These are phyloP conservation scores for Orgyia antiqua DNA, from an alignment of 2,888 invertebrate genomes.

Conservation along the genomic window DNA sequence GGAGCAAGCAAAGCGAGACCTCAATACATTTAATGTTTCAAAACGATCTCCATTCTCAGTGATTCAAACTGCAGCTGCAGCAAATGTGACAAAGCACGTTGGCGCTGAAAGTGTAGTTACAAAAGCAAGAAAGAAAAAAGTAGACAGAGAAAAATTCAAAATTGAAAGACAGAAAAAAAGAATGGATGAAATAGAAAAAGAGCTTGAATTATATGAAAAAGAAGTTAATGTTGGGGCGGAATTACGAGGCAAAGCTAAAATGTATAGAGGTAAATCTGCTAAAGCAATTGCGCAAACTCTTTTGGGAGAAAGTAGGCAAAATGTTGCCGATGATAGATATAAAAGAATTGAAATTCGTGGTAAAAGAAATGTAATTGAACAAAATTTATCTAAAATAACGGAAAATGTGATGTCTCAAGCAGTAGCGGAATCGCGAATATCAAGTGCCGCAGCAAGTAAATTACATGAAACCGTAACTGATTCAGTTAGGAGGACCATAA, in stretches of 20 bases:
- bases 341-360: conserved; percentile 43
- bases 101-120: conserved; percentile 70
- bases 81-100: conserved; percentile 81
- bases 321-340: conserved; percentile 64
- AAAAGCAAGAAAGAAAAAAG: conserved; percentile 68
- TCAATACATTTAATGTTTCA: conserved; percentile 77
- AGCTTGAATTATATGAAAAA: conserved; percentile 56
- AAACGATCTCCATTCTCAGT: conserved; percentile 81
- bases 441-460: conserved; percentile 34
- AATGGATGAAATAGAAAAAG: conserved; percentile 59
- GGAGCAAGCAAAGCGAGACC: conserved; percentile 82
- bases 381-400: conserved; percentile 34
- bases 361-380: conserved; percentile 36
- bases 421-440: conserved; percentile 29
- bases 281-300: conserved; percentile 83
- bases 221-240: conserved; percentile 69
- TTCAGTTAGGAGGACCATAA: conserved; percentile 40
- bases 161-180: conserved; percentile 65
- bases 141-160: conserved; percentile 53
- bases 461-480: conserved; percentile 41
- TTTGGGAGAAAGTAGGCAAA: conserved; percentile 77
- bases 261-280: conserved; percentile 86
- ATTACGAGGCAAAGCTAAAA: conserved; percentile 72
- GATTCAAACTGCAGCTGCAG: conserved; percentile 79
- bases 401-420: conserved; percentile 38